Conservation (phyloP, 2,888 invertebrate genomes). For the Nebria brevicollis region DNA sequence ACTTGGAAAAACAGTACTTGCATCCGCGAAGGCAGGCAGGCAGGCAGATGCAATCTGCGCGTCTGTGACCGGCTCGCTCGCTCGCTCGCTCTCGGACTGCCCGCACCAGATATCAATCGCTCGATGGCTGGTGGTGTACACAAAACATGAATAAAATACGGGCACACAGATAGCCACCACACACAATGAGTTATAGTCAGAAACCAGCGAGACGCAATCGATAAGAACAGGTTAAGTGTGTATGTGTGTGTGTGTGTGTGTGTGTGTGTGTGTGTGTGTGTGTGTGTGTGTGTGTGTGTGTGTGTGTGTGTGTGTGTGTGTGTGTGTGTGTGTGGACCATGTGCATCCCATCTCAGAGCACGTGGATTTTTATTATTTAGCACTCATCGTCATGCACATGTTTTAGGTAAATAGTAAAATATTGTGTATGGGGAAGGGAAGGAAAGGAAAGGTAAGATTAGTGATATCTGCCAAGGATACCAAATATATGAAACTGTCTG, state of each 20-base stretch:
- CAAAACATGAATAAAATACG: constrained; percentile 47
- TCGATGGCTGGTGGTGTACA: constrained; percentile 9
- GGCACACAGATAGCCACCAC: constrained; percentile 40
- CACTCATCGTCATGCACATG: constrained; percentile 14
- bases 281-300: constrained; percentile 19
- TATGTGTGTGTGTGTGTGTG: constrained; percentile 35
- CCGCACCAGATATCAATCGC: constrained; percentile 35
- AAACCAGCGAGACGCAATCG: constrained; percentile 39
- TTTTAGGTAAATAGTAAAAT: constrained; percentile 3
- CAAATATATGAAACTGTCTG: not conserved
- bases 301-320: constrained; percentile 26
- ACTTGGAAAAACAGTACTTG: constrained; percentile 12
- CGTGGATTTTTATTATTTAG: not conserved
- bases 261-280: not conserved
- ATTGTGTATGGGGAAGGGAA: no score
- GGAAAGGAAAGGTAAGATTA: not conserved
- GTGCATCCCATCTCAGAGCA: not conserved
- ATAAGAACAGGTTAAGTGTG: constrained; percentile 36
- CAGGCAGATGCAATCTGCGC: constrained; percentile 11
- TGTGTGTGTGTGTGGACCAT: constrained; percentile 1
- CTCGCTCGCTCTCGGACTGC: constrained; percentile 27
- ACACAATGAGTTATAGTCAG: constrained; percentile 42
- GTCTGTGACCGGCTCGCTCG: constrained; percentile 13
- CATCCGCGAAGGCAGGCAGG: not conserved
- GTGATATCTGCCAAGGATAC: not conserved